phyloP scores from a whole-genome alignment of 2,113 vertebrate species.

The Leptocoma aspasia region DNA sequence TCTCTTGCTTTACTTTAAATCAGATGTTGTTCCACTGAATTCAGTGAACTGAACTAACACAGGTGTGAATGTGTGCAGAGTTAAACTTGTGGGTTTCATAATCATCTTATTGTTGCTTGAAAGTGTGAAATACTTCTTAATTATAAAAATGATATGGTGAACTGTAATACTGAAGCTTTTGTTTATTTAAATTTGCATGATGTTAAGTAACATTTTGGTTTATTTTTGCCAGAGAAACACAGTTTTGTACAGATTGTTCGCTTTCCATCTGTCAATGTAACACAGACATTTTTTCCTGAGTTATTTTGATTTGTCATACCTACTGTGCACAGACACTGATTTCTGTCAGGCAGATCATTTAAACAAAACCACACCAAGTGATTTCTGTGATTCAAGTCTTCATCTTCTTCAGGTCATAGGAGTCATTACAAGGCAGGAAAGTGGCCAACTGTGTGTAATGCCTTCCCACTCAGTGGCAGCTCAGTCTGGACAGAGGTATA shows the following conservation, averaged over 20 bases:
- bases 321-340: neutral
- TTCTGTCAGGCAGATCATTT: neutral
- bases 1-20: neutral
- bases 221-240: conserved; percentile 11
- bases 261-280: neutral
- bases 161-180: neutral
- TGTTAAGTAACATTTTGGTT: neutral
- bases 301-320: conserved; percentile 1
- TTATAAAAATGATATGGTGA: neutral
- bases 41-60: neutral
- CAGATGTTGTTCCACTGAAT: neutral
- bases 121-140: neutral
- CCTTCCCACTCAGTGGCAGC: neutral
- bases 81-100: neutral
- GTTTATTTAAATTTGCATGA: conserved; percentile 52
- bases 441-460: neutral
- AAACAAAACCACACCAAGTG: neutral
- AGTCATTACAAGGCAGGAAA: neutral
- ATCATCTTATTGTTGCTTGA: neutral
- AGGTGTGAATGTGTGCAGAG: neutral
- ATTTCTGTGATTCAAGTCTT: neutral
- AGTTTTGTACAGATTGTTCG: neutral
- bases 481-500: neutral
- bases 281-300: neutral
- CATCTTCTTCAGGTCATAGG: neutral